Conservation (phyloP, 1,140 invertebrate genomes). For the Drosophila sucinea region DNA sequence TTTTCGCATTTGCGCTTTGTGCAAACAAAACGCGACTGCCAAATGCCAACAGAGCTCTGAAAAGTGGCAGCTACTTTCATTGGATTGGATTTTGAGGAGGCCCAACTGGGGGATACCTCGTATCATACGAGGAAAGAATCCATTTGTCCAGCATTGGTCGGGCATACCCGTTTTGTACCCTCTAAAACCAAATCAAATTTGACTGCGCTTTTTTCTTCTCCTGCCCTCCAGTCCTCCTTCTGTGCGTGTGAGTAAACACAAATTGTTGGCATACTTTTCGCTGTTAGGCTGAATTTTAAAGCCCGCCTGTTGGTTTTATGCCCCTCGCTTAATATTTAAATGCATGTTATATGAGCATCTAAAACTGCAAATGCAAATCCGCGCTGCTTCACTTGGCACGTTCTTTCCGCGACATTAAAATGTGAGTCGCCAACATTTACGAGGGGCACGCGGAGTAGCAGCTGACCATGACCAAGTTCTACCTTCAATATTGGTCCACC, state of each 20-base stretch:
- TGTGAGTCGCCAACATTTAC: slow-evolving; percentile 53
- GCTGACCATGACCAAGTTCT: slow-evolving; percentile 23
- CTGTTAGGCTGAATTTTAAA: slow-evolving; percentile 40
- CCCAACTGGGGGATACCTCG: slow-evolving; percentile 18
- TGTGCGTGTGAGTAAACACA: slow-evolving; percentile 48
- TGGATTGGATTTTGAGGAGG: slow-evolving; percentile 19
- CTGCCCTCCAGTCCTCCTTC: background rate
- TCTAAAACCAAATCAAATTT: slow-evolving; percentile 60
- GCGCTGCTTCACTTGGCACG: slow-evolving; percentile 31
- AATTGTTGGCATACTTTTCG: slow-evolving; percentile 57
- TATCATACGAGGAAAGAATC: too few species aligned
- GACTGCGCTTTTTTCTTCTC: slow-evolving; percentile 36
- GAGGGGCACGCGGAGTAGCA: background rate
- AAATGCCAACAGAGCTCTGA: slow-evolving; percentile 44
- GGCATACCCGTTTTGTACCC: background rate
- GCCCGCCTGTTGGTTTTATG: slow-evolving; percentile 33
- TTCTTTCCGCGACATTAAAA: slow-evolving; percentile 58
- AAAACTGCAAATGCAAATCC: slow-evolving; percentile 51
- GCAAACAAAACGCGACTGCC: slow-evolving; percentile 66
- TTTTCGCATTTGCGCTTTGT: slow-evolving; percentile 60
- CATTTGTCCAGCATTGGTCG: background rate
- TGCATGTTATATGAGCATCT: slow-evolving; percentile 11
- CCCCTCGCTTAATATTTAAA: slow-evolving; percentile 51
- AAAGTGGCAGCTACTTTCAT: slow-evolving; percentile 62
- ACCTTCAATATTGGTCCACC: slow-evolving; percentile 52